phyloP scores from a whole-genome alignment of 1,140 invertebrate genomes.

The Lutraria rhynchaena region DNA sequence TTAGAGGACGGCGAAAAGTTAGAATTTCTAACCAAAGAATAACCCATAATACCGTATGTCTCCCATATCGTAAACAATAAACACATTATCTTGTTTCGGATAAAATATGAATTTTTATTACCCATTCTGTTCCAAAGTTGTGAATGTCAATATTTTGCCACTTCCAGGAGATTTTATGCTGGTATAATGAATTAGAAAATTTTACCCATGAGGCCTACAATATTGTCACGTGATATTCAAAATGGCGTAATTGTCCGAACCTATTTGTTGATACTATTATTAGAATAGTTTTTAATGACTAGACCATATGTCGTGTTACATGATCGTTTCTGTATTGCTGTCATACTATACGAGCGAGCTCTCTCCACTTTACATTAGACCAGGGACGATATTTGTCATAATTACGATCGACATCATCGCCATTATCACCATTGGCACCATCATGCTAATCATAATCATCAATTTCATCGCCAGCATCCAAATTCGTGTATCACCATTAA shows the following conservation, averaged over 20 bases:
- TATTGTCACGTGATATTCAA: constrained; percentile 18
- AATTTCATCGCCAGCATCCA: too few relatives aligned
- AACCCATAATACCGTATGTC: too few relatives aligned
- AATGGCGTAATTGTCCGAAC: neutral
- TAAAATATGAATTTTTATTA: constrained; percentile 43
- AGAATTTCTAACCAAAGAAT: too few relatives aligned
- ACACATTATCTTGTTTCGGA: constrained; percentile 17
- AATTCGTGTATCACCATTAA: too few relatives aligned
- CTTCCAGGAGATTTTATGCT: constrained; percentile 10
- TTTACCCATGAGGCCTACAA: constrained; percentile 14
- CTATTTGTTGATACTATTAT: neutral
- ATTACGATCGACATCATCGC: too few relatives aligned
- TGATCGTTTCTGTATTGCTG: too few relatives aligned
- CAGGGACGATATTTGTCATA: too few relatives aligned
- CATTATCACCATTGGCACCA: too few relatives aligned
- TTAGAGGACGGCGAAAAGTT: too few relatives aligned
- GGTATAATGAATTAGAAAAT: constrained; percentile 34
- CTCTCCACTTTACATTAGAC: too few relatives aligned
- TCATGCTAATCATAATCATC: too few relatives aligned
- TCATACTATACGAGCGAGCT: too few relatives aligned
- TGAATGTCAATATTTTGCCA: constrained; percentile 46
- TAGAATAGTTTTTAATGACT: neutral
- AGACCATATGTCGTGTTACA: constrained; percentile 24
- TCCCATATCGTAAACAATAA: constrained; percentile 19
- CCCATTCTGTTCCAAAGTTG: constrained; percentile 12